Conservation (phyloP, 1,140 invertebrate species). For the Neodiprion lecontei region DNA sequence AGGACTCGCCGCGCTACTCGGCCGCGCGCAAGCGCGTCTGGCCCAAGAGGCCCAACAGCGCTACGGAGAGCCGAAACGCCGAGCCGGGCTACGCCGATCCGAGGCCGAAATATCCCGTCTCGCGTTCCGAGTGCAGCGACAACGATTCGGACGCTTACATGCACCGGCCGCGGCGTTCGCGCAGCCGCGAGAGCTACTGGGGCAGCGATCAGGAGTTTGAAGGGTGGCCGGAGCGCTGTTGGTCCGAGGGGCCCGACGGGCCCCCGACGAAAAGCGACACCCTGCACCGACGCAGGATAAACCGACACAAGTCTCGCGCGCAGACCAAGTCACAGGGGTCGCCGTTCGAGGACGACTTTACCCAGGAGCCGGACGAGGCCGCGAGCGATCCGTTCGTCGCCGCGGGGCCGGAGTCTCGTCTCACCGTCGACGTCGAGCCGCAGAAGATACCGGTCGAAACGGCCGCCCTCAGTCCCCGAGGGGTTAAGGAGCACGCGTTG, state of each 20-base stretch:
- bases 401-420: slow-evolving; percentile 48
- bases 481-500: slow-evolving; percentile 39
- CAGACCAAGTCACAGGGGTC: slow-evolving; percentile 62
- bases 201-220: slow-evolving; percentile 56
- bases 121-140: slow-evolving; percentile 59
- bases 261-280: slow-evolving; percentile 46
- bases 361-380: slow-evolving; percentile 51
- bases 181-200: slow-evolving; percentile 58
- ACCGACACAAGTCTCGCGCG: slow-evolving; percentile 51
- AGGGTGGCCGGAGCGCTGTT: slow-evolving; percentile 54
- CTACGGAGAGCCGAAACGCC: slow-evolving; percentile 55
- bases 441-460: slow-evolving; percentile 46
- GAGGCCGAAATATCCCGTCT: slow-evolving; percentile 50
- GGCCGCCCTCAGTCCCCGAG: slow-evolving; percentile 44
- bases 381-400: slow-evolving; percentile 31
- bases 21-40: slow-evolving; percentile 63
- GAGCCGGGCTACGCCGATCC: slow-evolving; percentile 51
- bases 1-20: slow-evolving; percentile 53
- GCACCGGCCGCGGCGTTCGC: slow-evolving; percentile 48
- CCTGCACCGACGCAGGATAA: slow-evolving; percentile 55
- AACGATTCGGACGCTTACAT: slow-evolving; percentile 56
- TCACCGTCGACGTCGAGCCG: slow-evolving; percentile 46
- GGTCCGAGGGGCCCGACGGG: slow-evolving; percentile 51
- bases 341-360: slow-evolving; percentile 77
- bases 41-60: slow-evolving; percentile 71